Base-by-base conservation (phyloP, 2,888 invertebrate genomes). In the Sicus ferrugineus region DNA sequence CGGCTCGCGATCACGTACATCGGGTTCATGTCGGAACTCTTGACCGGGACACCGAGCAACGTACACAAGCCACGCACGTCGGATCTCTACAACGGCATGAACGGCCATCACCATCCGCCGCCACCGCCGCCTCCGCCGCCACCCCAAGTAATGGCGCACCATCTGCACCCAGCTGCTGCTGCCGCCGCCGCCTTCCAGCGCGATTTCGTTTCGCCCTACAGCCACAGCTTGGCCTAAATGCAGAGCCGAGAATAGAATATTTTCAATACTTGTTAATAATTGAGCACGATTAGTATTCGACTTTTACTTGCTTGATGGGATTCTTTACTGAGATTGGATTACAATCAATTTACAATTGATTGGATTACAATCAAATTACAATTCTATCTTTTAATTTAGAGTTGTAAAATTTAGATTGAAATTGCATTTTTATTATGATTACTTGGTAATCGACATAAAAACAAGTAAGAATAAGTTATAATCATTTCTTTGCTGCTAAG, bases 1-100 rank as follows among this genome's bases (percentile, higher is more conserved):
- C 90, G 97, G 0, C 87, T 98, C 78, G 97, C 97, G 67, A 97
- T 97, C 79, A 97, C 96, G 0, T 98, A 98, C 87, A 98, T 98
- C 80, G 92, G 94, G 73, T 98, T 97, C 86, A 97, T 98, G 97
- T 91, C 94, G 31, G 97, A 97, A 80, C 87, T 97, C 6, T 86
- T 95, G 16, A 91, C 91, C 74, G 92, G 92, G 2, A 88, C 89
- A 0, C 89, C 89, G 0, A 77, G 81, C 14, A 83, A 83, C 67
- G 87, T 79, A 1, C 84, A 83, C 70, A 85, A 84, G 56, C 77
- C 80, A 2, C 79, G 84, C 4, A 78, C 80, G 5, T 72, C 81
- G 1, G 85, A 85, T 42, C 78, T 84, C 30, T 86, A 85, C 59
- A 79, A 79, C 1, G 78, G 81, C 62, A 78, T 83, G 73, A 83